Base-by-base conservation (phyloP, 2,888 invertebrate species). In the Hedya salicella region DNA sequence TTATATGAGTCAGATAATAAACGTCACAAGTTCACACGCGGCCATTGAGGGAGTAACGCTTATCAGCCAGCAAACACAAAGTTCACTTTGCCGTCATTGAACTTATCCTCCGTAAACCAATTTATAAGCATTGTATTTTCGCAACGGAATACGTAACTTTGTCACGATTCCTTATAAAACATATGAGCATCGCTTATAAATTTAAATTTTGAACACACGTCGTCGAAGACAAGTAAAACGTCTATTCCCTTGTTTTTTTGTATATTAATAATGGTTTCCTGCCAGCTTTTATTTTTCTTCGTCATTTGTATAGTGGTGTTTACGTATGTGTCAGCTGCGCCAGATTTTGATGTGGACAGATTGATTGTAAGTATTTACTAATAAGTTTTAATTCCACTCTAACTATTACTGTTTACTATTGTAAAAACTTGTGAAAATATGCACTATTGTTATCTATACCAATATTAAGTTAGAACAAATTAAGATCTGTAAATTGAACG, bases 261-360 rank as follows among this genome's bases (percentile, higher is more conserved):
- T 13, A 17, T 46, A 52, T 64, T 57, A 5, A 46, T 61, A 54
- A 60, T 66, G 66, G 48, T 54, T 32, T 48, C 54, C 4, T 13
- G 16, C 1, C 14, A 49, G 19, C 16, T 60, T 21, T 16, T 61
- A 9, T 46, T 66, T 54, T 30, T 60, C 21, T 53, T 66, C 1
- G 11, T 46, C 14, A 14, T 60, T 9, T 48, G 60, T 39, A 17
- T 66, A 14, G 11, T 60, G 16, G 14, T 14, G 30, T 21, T 25
- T 5, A 19, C 48, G 6, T 65, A 39, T 21, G 65, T 53, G 2
- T 54, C 53, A 1, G 66, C 66, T 21, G 40, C 53, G 4, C 53
- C 48, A 19, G 53, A 61, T 42, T 60, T 66, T 42, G 60, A 66
- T 40, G 2, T 61, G 54, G 66, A 61, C 25, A 60, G 54, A 13